These are phyloP conservation scores for Todiramphus saurophagus DNA, from an alignment of 2,113 vertebrate species.

Conservation along the genomic window DNA sequence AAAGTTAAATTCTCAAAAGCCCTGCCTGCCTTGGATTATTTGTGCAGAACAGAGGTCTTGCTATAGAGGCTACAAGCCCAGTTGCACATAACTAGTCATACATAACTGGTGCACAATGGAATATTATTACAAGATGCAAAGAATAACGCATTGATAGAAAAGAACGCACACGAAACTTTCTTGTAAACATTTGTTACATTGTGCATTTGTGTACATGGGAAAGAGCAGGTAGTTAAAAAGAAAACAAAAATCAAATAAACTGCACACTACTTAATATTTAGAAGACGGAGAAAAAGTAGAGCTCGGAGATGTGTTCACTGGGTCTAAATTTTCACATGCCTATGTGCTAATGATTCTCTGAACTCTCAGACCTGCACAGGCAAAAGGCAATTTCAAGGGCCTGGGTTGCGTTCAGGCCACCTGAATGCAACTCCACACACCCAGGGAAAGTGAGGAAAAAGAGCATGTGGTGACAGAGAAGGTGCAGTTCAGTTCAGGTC, in stretches of 20 bases:
- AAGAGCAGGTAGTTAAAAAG: neutral
- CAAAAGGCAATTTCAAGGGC: neutral
- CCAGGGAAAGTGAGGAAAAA: neutral
- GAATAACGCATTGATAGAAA: neutral
- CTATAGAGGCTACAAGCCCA: neutral
- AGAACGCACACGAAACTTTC: rapidly evolving
- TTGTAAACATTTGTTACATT: neutral
- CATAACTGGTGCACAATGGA: neutral
- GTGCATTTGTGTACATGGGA: neutral
- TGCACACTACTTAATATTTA: neutral
- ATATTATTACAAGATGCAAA: neutral
- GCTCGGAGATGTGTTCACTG: neutral
- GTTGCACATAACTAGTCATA: neutral
- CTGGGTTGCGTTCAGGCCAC: neutral
- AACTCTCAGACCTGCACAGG: neutral
- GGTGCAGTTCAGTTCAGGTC: neutral
- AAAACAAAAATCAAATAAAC: neutral
- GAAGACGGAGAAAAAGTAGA: neutral
- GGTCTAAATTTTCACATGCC: neutral
- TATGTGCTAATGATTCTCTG: neutral
- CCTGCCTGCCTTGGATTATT: neutral
- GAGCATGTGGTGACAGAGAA: neutral
- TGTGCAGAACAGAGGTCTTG: neutral
- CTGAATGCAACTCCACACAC: neutral
- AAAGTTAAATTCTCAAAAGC: neutral